Conservation (phyloP, 2,888 invertebrate genomes). For the Diplolepis rosae region DNA sequence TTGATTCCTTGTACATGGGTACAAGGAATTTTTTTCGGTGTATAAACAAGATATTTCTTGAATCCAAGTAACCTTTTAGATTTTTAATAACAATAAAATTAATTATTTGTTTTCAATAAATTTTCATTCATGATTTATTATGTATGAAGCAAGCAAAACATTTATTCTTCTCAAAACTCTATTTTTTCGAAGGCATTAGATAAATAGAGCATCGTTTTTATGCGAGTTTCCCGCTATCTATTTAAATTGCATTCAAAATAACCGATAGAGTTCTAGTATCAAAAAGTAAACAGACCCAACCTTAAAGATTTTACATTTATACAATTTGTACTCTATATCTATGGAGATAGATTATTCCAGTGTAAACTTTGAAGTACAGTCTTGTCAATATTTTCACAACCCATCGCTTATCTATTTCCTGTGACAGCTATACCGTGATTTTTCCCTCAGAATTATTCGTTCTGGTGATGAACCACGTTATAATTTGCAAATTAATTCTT, state of each 20-base stretch:
- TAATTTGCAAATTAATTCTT: not conserved
- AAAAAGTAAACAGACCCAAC: not conserved
- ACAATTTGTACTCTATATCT: constrained; percentile 5
- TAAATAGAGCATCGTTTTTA: too few relatives aligned
- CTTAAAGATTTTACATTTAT: not conserved
- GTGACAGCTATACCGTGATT: not conserved
- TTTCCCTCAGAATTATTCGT: not conserved
- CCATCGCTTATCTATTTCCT: constrained; percentile 7
- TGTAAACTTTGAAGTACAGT: not conserved
- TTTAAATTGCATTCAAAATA: constrained; percentile 11
- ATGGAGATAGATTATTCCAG: not conserved
- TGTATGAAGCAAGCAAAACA: too few relatives aligned
- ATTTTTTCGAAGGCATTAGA: too few relatives aligned
- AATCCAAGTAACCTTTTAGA: too few relatives aligned
- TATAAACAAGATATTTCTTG: too few relatives aligned
- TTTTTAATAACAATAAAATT: too few relatives aligned
- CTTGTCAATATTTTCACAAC: constrained; percentile 15
- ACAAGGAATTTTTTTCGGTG: too few relatives aligned
- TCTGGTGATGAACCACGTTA: not conserved
- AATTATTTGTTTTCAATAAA: too few relatives aligned
- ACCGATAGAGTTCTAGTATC: not conserved
- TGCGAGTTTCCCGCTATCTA: not conserved
- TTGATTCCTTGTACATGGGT: too few relatives aligned
- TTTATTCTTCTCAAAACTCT: too few relatives aligned
- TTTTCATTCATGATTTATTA: too few relatives aligned